Evolutionary conservation across 35 echinoderm and acorn worm species (phyloP), one percentile per base, ranked within the genome.

Genomic region (Heliocidaris erythrogramma): DNA sequence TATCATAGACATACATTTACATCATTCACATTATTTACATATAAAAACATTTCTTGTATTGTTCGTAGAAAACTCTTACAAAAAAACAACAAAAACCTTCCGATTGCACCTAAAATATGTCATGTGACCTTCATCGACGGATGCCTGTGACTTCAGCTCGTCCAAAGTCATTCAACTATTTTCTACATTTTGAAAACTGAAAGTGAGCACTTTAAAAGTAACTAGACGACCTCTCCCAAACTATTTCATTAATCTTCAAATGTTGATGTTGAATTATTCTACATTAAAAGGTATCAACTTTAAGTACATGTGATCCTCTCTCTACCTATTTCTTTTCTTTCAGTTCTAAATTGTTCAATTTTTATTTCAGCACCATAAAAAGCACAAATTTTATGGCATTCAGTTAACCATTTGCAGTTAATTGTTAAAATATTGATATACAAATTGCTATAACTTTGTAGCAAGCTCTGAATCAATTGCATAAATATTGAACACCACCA

Each of bases 11-110:
- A 78, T 78, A 78, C 21, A 78, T 78, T 27, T 78, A 78, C 65
- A 78, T 18, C 65, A 78, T 78, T 78, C 65, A 78, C 65, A 78
- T 78, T 78, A 78, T 78, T 78, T 78, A 78, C 65, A 78, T 78
- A 78, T 78, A n/a, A 78, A 78, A 78, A 78, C 65, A 60, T 78
- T 78, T n/a, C 18, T 21, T 21, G 65, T 78, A 78, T 78, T 78
- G 65, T 78, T 78, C 27, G 52, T 78, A 78, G 65, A 78, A 78
- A 78, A 78, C 21, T 78, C 7, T 27, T 8, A 78, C 49, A 27
- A 78, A 78, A 27, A 78, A 78, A 42, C 0, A 42, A 42, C 1
- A 42, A 42, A 42, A 42, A 42, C 35, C 65, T 78, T 78, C 21
- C 14, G 7, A 78, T 78, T 78, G 65, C 65, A 78, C 65, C 65